phyloP scores from a whole-genome alignment of 2,797 vertebrate genomes.

The Coluber constrictor region DNA sequence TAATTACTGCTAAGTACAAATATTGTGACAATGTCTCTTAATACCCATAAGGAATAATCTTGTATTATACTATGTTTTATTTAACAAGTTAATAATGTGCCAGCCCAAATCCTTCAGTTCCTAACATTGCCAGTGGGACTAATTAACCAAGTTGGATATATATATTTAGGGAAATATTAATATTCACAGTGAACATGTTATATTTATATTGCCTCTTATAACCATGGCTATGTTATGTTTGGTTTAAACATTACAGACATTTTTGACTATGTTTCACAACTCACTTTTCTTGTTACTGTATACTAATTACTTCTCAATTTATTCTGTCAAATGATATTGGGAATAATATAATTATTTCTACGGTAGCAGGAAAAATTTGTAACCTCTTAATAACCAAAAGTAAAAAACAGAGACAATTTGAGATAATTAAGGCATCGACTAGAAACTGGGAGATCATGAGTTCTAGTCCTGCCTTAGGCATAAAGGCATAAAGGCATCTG shows the following conservation, averaged over 20 bases:
- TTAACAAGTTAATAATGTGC: conserved; percentile 68
- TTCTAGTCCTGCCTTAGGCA: no score
- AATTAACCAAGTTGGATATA: conserved; percentile 64
- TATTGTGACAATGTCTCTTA: conserved; percentile 54
- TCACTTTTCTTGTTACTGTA: conserved; percentile 35
- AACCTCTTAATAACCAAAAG: background rate
- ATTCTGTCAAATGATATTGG: conserved; percentile 56
- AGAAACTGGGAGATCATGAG: no score
- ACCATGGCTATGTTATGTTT: conserved; percentile 54
- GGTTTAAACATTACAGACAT: conserved; percentile 53
- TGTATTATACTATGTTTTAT: conserved; percentile 60
- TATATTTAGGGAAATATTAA: conserved; percentile 67
- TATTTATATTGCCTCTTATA: conserved; percentile 63
- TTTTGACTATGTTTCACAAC: conserved; percentile 7
- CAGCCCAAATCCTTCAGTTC: conserved; percentile 66
- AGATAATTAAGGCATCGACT: no score
- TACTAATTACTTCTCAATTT: conserved; percentile 28
- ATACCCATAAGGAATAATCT: conserved; percentile 58
- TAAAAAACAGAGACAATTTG: background rate
- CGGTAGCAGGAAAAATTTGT: background rate
- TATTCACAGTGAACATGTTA: conserved; percentile 63
- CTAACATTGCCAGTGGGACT: conserved; percentile 63
- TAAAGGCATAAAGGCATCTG: no score
- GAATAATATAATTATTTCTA: conserved; percentile 57
- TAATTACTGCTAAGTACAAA: conserved; percentile 49